Conservation (phyloP, 2,888 invertebrate genomes). For the Seladonia tumulorum region DNA sequence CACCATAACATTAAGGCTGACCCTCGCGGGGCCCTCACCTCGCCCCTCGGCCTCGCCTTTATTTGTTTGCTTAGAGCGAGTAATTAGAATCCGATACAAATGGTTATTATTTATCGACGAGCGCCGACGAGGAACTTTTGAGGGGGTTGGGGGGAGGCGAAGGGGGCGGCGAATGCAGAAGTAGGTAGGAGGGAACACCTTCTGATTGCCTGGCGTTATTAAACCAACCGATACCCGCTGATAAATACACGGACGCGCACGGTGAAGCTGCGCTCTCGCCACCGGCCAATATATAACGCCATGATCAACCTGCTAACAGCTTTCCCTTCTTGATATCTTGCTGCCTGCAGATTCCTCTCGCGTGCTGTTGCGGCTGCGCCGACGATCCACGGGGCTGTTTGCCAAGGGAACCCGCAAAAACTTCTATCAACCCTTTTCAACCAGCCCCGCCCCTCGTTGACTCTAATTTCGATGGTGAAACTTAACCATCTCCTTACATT, state of each 20-base stretch:
- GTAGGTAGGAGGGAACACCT: slow-evolving; percentile 60
- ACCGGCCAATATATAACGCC: slow-evolving; percentile 63
- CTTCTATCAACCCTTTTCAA: slow-evolving; percentile 4
- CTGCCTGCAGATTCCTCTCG: slow-evolving; percentile 11
- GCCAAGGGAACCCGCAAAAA: background rate
- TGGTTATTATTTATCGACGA: slow-evolving; percentile 81
- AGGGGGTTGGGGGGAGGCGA: slow-evolving; percentile 11
- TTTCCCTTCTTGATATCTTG: slow-evolving; percentile 42
- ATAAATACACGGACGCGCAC: slow-evolving; percentile 71
- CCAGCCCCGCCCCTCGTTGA: background rate
- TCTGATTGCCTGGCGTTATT: slow-evolving; percentile 81
- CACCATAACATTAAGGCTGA: slow-evolving; percentile 78
- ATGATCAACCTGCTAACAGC: slow-evolving; percentile 49
- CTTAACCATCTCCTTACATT: background rate
- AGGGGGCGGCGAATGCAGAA: slow-evolving; percentile 34
- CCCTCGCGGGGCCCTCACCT: slow-evolving; percentile 60
- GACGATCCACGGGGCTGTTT: background rate
- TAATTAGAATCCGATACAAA: slow-evolving; percentile 84
- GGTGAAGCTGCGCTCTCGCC: slow-evolving; percentile 38
- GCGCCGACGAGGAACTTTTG: slow-evolving; percentile 10
- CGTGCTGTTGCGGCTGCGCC: background rate
- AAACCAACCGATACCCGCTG: slow-evolving; percentile 76
- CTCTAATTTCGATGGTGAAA: background rate
- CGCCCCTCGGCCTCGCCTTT: slow-evolving; percentile 67
- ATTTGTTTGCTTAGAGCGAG: slow-evolving; percentile 83